Evolutionary conservation across 1,140 invertebrate genomes (phyloP), one percentile per base, ranked within the genome.

Genomic region (Drosophila virilis): DNA sequence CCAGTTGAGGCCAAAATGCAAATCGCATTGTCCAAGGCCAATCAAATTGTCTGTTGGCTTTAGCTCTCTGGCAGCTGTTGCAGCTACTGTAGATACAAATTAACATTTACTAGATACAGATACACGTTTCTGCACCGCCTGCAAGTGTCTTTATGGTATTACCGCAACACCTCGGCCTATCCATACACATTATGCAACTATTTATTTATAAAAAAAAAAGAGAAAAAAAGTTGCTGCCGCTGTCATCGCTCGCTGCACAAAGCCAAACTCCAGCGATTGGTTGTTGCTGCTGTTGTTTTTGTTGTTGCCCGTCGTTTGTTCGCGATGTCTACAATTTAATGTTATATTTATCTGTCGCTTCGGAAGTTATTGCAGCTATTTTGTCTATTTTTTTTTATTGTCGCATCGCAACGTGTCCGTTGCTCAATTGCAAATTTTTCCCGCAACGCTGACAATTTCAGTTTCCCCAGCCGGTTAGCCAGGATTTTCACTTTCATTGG

Each of bases 401-500:
- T 70, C 59, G 32, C 43, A 37, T 37, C 64, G 57, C 57, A 6
- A 12, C 8, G 40, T 33, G 40, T 42, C 33, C 62, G 50, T 68
- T 68, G 62, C 64, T 73, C 72, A 77, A 86, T 75, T 86, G 62
- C 62, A 57, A 72, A 55, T 73, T 84, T 84, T 86, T 71, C 62
- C 17, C 37, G 67, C 68, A 45, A 10, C 50, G 58, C 64, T 74
- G 74, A 74, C 79, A 70, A 73, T 68, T 69, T 42, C 28, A 52
- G 60, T 60, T 69, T 65, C 70, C 52, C 73, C 42, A 74, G 75
- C 75, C 71, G 64, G 71, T 77, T 74, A 45, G 64, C 32, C 28
- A 64, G 67, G 65, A 86, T 86, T 85, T 85, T 85, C 82, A 85
- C 82, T 85, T 85, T 85, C 82, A 60, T 78, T 55, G 64, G 59